Percentiles rank a stretch among this genome's conserved stretches.
Conservation (phyloP, 2,113 vertebrate species). For the Thomomys bottae region DNA sequence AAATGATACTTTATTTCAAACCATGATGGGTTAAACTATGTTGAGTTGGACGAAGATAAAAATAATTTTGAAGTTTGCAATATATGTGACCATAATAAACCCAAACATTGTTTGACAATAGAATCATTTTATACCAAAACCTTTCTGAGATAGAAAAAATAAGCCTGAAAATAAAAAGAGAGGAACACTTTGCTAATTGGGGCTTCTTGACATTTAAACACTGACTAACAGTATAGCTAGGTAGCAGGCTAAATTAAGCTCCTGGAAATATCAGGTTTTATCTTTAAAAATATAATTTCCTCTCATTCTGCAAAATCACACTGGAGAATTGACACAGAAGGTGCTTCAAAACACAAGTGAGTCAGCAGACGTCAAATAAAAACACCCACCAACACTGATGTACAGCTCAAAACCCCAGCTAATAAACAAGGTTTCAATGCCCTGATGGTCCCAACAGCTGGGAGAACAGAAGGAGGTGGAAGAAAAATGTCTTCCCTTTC, state of each 20-base stretch:
- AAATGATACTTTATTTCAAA: constrained; percentile 13
- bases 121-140: background rate
- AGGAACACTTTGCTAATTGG: constrained; percentile 47
- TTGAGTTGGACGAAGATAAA: background rate
- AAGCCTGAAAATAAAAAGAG: constrained; percentile 15
- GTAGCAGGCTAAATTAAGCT: constrained; percentile 34
- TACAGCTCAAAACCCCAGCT: constrained; percentile 71
- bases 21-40: background rate
- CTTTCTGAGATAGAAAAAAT: background rate
- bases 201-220: constrained; percentile 50
- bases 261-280: constrained; percentile 57
- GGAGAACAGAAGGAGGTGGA: constrained; percentile 51
- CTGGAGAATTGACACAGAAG: constrained; percentile 60
- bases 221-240: constrained; percentile 52
- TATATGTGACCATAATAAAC: background rate
- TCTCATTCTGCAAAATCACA: constrained; percentile 64
- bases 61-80: constrained; percentile 30
- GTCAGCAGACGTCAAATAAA: constrained; percentile 73
- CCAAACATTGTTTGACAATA: background rate
- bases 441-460: constrained; percentile 62
- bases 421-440: constrained; percentile 72
- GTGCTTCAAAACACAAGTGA: constrained; percentile 72
- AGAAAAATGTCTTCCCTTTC: constrained; percentile 66
- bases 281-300: constrained; percentile 56
- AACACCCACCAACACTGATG: constrained; percentile 69